Conservation (phyloP, 2,888 invertebrate species). For the Lochmaea capreae region DNA sequence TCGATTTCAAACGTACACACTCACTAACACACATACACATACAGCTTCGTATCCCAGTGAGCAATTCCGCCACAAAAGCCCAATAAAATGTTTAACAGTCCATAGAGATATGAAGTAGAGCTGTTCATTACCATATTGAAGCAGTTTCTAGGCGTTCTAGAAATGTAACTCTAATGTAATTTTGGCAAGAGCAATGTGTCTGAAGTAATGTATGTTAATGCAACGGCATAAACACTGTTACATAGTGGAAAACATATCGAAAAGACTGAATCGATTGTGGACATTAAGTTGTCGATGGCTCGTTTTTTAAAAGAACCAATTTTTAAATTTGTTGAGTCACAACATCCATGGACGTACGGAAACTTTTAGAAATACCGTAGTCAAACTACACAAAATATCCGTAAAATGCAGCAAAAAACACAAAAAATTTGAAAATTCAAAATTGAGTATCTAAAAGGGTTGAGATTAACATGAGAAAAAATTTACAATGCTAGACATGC, state of each 20-base stretch:
- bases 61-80: slow-evolving; percentile 33
- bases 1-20: not conserved
- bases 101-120: slow-evolving; percentile 41
- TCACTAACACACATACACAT: not conserved
- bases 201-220: slow-evolving; percentile 43
- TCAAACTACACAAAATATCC: too few species aligned
- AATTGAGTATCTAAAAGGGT: too few species aligned
- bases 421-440: too few species aligned
- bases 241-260: slow-evolving; percentile 37
- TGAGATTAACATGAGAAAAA: too few species aligned
- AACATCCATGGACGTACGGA: too few species aligned
- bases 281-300: slow-evolving; percentile 18
- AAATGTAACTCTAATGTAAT: slow-evolving; percentile 41
- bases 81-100: slow-evolving; percentile 45
- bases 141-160: slow-evolving; percentile 40
- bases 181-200: slow-evolving; percentile 43
- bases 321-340: too few species aligned
- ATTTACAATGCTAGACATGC: too few species aligned
- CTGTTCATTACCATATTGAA: slow-evolving; percentile 46
- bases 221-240: slow-evolving; percentile 37
- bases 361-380: too few species aligned
- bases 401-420: too few species aligned
- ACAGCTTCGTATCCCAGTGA: slow-evolving; percentile 1
- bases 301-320: not conserved
- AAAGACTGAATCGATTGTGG: slow-evolving; percentile 21